phyloP scores from a whole-genome alignment of 2,888 invertebrate genomes.

The Himalopsyche kuldschensis region DNA sequence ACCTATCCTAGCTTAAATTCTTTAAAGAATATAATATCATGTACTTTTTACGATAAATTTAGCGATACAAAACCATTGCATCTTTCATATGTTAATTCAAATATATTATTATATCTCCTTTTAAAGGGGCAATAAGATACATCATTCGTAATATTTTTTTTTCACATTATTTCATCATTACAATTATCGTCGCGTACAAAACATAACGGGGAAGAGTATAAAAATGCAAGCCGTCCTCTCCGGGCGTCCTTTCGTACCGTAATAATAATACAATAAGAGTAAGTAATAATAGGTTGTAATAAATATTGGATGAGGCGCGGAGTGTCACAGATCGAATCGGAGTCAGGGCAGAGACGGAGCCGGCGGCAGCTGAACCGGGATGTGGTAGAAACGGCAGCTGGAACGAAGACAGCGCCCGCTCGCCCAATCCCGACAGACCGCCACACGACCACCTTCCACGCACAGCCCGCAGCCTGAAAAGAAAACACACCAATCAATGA shows the following conservation, averaged over 20 bases:
- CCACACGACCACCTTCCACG: conserved; percentile 93
- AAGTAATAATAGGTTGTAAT: neutral
- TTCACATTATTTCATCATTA: conserved; percentile 30
- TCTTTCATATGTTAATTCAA: conserved; percentile 40
- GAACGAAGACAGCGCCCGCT: conserved; percentile 91
- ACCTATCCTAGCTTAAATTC: conserved; percentile 33
- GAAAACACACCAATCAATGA: conserved; percentile 12
- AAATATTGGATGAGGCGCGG: neutral
- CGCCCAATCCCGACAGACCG: conserved; percentile 94
- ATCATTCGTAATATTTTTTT: conserved; percentile 15
- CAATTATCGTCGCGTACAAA: conserved; percentile 33
- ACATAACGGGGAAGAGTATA: conserved; percentile 36
- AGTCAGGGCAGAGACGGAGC: conserved; percentile 57
- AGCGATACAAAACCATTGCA: conserved; percentile 38
- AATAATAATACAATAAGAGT: neutral
- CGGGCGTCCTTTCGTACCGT: neutral
- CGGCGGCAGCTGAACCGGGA: conserved; percentile 87
- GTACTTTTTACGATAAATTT: conserved; percentile 36
- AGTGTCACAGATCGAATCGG: neutral
- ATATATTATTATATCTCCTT: conserved; percentile 40
- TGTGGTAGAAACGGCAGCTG: conserved; percentile 97
- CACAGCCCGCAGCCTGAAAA: conserved; percentile 89
- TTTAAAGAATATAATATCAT: conserved; percentile 40
- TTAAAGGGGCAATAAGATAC: conserved; percentile 39
- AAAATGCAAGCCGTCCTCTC: conserved; percentile 28